Base-by-base conservation (phyloP, 2,797 vertebrate species). In the Hydrocynus forskahlii region DNA sequence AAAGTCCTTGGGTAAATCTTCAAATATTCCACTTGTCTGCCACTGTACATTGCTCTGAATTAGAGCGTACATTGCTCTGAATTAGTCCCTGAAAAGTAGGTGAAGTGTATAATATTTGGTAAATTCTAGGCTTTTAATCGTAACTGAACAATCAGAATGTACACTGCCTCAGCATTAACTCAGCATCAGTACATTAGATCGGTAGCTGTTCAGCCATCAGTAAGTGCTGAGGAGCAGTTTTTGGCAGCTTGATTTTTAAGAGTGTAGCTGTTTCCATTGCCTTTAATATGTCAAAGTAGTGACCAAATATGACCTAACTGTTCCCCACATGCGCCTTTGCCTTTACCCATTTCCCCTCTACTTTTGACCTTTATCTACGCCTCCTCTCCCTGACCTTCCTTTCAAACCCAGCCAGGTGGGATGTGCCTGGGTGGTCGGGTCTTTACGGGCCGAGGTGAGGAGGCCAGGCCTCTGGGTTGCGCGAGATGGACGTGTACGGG, bases 401-500 rank as follows among this genome's bases (percentile, higher is more conserved):
- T 71, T 80, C 45, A 80, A 25, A 75, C 4, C 10, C 5, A 78
- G 23, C n/a, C 17, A 64, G 70, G 62, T 38, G 45, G 21, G 45
- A 59, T 43, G 25, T 45, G 35, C 60, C 23, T 45, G 75, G 67
- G 67, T 79, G 67, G 40, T 84, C 63, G 45, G 16, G 54, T 43
- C 71, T 9, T n/a, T 66, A 16, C 0, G 52, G 80, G 74, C 52
- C 14, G 12, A 35, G 66, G 50, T 62, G n/a, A 76, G 69, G 50
- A 62, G 23, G 60, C 59, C 81, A 81, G 60, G 45, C 21, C 52
- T 78, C 50, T 67, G 78, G 63, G 25, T 64, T 80, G 76, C 54
- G 45, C 73, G 66, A 87, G 85, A 92, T 79, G 78, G 84, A 83
- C 78, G 69, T 69, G 74, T 64, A 78, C 66, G 80, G 74, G 81